These are phyloP conservation scores for Tyrannus savana DNA, from an alignment of 2,113 vertebrate species.

Conservation along the genomic window DNA sequence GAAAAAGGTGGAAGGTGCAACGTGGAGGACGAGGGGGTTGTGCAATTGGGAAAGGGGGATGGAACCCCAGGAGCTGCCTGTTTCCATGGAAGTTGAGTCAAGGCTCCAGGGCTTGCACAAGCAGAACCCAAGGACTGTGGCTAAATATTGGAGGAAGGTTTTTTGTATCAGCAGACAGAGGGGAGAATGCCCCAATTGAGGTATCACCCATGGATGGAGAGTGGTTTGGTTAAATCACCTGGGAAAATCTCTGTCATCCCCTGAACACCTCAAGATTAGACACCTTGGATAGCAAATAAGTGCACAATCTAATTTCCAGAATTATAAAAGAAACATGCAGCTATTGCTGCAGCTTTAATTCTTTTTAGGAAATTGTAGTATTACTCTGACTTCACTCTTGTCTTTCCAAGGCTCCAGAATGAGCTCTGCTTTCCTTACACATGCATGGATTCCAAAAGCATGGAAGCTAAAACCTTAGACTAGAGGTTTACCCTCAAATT, in stretches of 20 bases:
- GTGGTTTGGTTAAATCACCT: neutral
- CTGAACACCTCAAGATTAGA: neutral
- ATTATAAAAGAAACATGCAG: neutral
- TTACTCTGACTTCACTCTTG: too few relatives aligned
- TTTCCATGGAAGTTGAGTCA: neutral
- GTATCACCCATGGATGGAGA: neutral
- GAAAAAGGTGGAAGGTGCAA: too few relatives aligned
- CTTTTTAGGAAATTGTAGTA: neutral
- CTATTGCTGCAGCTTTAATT: neutral
- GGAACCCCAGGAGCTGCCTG: neutral
- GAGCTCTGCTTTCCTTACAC: neutral
- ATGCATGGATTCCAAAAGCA: neutral
- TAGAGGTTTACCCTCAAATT: neutral
- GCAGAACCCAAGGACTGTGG: neutral
- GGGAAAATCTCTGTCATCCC: neutral
- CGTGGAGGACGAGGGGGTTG: neutral
- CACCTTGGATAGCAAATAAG: neutral
- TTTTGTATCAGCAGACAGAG: neutral
- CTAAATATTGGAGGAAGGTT: neutral
- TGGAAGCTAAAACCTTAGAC: neutral
- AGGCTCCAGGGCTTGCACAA: rapidly evolving
- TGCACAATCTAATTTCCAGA: neutral
- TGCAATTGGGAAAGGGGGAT: neutral
- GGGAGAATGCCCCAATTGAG: neutral
- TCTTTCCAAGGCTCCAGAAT: neutral